Base-by-base conservation (phyloP, 2,888 invertebrate species). In the Thysanoteuthis rhombus region DNA sequence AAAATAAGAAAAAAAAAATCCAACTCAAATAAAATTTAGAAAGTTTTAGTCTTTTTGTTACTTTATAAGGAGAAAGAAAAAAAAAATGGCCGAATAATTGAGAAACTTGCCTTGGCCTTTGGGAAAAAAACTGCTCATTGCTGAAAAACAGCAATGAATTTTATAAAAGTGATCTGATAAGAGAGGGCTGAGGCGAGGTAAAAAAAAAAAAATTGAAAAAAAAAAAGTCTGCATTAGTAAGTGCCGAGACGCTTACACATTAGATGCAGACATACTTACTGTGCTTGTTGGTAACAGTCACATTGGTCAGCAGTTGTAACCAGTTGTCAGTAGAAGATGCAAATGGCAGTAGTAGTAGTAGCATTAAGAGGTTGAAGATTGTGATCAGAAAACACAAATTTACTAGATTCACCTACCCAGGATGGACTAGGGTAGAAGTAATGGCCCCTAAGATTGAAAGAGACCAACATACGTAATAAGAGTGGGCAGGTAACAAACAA, bases 241-340 rank as follows among this genome's bases (percentile, higher is more conserved):
- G 40, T 45, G 92, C 25, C 32, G 32, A 45, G 40, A 92, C 40
- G n/a, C 40, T 45, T 45, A 92, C n/a, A 92, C 92, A 92, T 92
- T 32, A 92, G 36, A 92, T 40, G 42, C 39, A 92, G 40, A 45
- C 42, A 42, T 92, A 92, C 92, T 92, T 92, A 92, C 92, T 92
- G 92, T 42, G 92, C 28, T 92, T 92, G n/a, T 25, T 40, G n/a
- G 45, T 45, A 92, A 40, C 42, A 92, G 42, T 45, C 40, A 45
- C n/a, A 92, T 45, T 92, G 45, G 32, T 92, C 92, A 92, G 92
- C 92, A 92, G 92, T 92, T 32, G 42, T 42, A 91, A 40, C 90
- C 38, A 90, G 90, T 39, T 38, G 42, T 42, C 91, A 91, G 90
- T 39, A 39, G 45, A 45, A 36, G 45, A 45, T 92, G n/a, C 42